Conservation (phyloP, 2,113 vertebrate species). For the Carassius carassius region DNA sequence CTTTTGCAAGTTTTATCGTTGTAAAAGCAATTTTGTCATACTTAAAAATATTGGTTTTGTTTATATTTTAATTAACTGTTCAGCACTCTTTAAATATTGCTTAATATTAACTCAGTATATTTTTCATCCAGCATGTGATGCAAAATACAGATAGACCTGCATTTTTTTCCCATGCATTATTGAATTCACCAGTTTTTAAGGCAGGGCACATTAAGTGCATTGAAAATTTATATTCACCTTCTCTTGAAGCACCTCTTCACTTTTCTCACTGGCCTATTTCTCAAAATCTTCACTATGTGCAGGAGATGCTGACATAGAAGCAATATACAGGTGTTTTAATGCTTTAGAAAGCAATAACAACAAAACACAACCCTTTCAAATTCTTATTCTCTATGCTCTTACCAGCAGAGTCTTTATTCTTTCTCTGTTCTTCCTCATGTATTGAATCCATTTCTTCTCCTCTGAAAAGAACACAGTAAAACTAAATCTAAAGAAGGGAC, state of each 20-base stretch:
- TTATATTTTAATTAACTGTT: neutral
- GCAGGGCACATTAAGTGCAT: neutral
- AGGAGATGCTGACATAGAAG: conserved; percentile 64
- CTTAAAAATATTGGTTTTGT: neutral
- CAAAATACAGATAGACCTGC: neutral
- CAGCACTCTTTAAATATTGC: neutral
- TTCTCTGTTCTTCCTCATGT: neutral
- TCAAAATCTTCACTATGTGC: conserved; percentile 92
- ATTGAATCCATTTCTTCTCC: neutral
- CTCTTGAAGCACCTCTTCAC: conserved; percentile 42
- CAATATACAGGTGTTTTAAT: neutral
- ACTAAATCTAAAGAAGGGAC: neutral
- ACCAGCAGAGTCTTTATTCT: neutral
- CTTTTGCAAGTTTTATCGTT: too few species aligned
- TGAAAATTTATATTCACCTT: conserved; percentile 57
- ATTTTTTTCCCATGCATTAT: neutral
- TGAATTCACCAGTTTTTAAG: neutral
- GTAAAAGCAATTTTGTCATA: too few species aligned
- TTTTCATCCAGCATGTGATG: neutral
- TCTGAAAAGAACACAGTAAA: neutral
- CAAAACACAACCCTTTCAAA: neutral
- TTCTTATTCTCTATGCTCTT: neutral
- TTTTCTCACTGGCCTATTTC: conserved; percentile 71
- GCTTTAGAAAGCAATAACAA: neutral
- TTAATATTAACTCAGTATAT: neutral